Evolutionary conservation across 1,140 invertebrate genomes (phyloP), one percentile per base, ranked within the genome.

Genomic region (Eumeta japonica): DNA sequence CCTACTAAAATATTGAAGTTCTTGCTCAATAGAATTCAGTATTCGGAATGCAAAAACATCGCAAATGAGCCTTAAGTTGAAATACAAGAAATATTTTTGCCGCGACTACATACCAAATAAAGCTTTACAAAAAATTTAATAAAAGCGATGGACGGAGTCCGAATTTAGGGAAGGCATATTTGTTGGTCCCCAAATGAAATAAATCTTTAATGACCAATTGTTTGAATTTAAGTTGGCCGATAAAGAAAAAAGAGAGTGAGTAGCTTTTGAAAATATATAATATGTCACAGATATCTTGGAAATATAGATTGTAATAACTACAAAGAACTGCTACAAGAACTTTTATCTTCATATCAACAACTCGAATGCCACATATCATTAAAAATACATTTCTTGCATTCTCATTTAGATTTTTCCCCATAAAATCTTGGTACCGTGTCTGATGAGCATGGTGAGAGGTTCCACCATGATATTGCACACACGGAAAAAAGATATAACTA

Each of bases 391-490:
- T 24, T 24, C n/a, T n/a, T 24, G n/a, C 20, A 24, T 24, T 24
- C 20, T 7, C 35, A 29, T 35, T 28, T 55, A 20, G 45, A 62
- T 28, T 32, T 43, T 39, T 57, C 51, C 45, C 44, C 48, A 13
- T 27, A 50, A 30, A 59, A 62, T 27, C 37, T 52, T 10, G 48
- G 46, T 18, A 52, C 18, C 29, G 16, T 48, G 4, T 56, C 46
- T 41, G 50, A 54, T 39, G 55, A 60, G 37, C 50, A 58, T 28
- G 48, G 37, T 17, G 48, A 58, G 40, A 37, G 43, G 24, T 58
- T 60, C 29, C 52, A 58, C 35, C 50, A 61, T 42, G 48, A 62
- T 47, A 39, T 60, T 11, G 29, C 28, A 14, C 27, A 18, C 28
- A 55, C 58, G 27, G 46, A 57, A 39, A 28, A 40, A 35, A 10